A percentile compares a stretch with the other conserved stretches of the same genome.
Evolutionary conservation across 2,888 invertebrate species (phyloP).

Genomic region (Epinotia nisella): DNA sequence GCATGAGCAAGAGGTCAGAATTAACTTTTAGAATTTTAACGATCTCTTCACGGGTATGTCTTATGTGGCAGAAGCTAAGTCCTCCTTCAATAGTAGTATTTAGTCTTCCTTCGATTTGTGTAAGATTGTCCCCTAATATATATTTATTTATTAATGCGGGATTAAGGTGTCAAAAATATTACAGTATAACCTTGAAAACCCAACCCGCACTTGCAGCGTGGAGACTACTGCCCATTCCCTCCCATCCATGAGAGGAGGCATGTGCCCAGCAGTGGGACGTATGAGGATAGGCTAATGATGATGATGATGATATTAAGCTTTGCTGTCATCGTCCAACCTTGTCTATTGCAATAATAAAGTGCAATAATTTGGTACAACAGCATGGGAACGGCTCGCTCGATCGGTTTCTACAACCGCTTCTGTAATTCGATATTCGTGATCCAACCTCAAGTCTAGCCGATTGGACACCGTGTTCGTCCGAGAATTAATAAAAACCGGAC

Average conservation of each 20-base stretch:
- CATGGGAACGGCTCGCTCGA: conserved; percentile 20
- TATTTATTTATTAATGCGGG: no score
- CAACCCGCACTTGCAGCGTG: no score
- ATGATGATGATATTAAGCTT: background rate
- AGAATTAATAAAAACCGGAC: background rate
- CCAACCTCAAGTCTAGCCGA: conserved; percentile 27
- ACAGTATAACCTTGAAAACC: no score
- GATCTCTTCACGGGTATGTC: background rate
- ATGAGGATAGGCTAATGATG: no score
- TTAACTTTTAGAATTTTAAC: background rate
- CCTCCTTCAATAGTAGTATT: background rate
- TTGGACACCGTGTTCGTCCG: conserved; percentile 14
- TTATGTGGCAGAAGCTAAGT: background rate
- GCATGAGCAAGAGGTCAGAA: no score
- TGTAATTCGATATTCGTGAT: conserved; percentile 43
- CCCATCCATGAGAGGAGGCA: no score
- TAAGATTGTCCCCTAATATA: no score
- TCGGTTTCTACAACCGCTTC: conserved; percentile 42
- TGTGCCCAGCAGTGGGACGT: no score
- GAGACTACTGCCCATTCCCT: no score
- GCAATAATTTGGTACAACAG: conserved; percentile 28
- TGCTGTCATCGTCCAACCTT: background rate
- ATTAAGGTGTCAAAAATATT: background rate
- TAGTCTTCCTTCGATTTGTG: no score
- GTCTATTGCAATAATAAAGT: conserved; percentile 37